phyloP scores from a whole-genome alignment of 2,797 vertebrate genomes.

The Gallinago stenura region DNA sequence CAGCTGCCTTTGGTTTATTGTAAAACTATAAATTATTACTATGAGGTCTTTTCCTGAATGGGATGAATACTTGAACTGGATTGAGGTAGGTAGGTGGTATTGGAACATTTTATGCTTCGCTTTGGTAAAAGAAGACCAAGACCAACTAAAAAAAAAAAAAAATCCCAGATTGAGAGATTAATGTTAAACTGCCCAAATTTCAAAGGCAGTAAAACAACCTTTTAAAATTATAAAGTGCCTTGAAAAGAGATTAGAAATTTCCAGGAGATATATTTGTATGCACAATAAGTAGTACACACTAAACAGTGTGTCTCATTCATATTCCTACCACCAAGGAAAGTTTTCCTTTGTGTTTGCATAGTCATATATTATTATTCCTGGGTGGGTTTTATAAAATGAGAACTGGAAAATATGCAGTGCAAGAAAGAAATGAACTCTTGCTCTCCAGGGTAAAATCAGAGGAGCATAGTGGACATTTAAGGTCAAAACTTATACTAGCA shows the following conservation, averaged over 20 bases:
- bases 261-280: neutral
- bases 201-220: neutral
- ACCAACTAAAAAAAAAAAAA: neutral
- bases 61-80: neutral
- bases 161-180: neutral
- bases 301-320: neutral
- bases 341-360: neutral
- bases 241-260: neutral
- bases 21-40: neutral
- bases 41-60: neutral
- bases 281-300: neutral
- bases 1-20: neutral
- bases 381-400: neutral
- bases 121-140: fast-evolving
- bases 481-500: neutral
- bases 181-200: neutral
- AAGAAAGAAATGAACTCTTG: neutral
- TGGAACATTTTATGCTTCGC: neutral
- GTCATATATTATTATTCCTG: neutral
- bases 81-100: neutral
- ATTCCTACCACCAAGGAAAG: neutral
- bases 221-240: neutral
- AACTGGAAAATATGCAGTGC: neutral
- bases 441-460: neutral
- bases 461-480: neutral